Percentiles rank a stretch among this genome's conserved stretches.
Conservation (phyloP, 2,113 vertebrate genomes). For the Onychostoma macrolepis region DNA sequence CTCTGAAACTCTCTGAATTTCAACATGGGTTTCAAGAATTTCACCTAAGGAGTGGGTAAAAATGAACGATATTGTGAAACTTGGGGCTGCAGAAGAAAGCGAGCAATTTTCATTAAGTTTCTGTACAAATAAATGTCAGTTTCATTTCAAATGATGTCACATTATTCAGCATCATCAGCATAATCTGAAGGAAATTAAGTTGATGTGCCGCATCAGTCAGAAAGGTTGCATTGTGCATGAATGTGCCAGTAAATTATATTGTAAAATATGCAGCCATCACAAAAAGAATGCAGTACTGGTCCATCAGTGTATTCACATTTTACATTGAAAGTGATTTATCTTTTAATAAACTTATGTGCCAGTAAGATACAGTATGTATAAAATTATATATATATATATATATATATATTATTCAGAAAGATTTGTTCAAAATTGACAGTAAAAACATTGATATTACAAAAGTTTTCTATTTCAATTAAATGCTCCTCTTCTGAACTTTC, state of each 20-base stretch:
- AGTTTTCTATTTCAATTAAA: too few species aligned
- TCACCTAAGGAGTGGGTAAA: neutral
- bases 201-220: neutral
- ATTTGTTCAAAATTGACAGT: neutral
- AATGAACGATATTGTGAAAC: neutral
- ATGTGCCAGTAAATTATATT: neutral
- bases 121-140: slow-evolving; percentile 4
- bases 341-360: neutral
- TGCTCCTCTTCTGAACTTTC: too few species aligned
- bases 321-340: neutral
- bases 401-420: neutral
- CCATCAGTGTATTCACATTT: neutral
- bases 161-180: slow-evolving; percentile 10
- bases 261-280: neutral
- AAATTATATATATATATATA: too few species aligned
- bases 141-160: neutral
- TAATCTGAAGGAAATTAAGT: neutral
- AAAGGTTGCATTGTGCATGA: neutral
- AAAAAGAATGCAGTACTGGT: neutral
- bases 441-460: neutral
- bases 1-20: neutral
- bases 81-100: neutral
- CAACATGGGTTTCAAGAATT: neutral
- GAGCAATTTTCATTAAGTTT: neutral
- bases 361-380: neutral